Percentiles rank a stretch among this genome's conserved stretches.
These are phyloP conservation scores for Daphoenositta chrysoptera DNA, from an alignment of 2,113 vertebrate species.

Conservation along the genomic window DNA sequence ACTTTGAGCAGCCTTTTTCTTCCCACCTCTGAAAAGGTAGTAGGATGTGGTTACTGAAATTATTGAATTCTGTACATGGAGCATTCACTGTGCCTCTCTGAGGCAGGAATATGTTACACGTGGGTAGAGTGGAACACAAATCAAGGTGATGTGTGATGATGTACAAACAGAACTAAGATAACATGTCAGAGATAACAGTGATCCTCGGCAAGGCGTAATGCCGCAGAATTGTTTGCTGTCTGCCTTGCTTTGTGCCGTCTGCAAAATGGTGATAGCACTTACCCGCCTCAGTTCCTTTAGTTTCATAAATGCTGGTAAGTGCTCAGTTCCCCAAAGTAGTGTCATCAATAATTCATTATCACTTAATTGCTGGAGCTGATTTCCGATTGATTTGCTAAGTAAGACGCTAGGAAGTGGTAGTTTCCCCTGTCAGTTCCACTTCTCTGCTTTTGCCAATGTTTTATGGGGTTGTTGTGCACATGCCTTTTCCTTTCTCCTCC, in stretches of 20 bases:
- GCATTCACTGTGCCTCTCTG: not conserved
- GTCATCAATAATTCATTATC: slow-evolving; percentile 21
- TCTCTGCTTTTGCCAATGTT: not conserved
- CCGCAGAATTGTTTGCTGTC: not conserved
- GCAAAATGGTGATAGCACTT: not conserved
- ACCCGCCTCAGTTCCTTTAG: not conserved
- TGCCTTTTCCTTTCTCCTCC: not conserved
- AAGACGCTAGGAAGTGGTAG: not conserved
- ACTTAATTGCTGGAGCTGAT: slow-evolving; percentile 12
- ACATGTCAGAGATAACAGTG: not conserved
- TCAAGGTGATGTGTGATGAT: not conserved
- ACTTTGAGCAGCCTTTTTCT: not conserved
- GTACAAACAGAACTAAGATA: not conserved
- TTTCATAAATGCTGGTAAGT: not conserved
- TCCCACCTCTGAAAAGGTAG: not conserved
- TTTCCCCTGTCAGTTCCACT: not conserved
- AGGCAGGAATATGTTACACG: not conserved
- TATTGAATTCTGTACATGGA: not conserved
- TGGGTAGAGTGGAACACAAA: not conserved
- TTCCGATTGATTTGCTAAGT: slow-evolving; percentile 18
- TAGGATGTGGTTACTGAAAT: not conserved
- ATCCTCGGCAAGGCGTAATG: not conserved
- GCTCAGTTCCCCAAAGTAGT: not conserved
- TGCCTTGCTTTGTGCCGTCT: not conserved
- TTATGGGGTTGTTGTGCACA: not conserved